Conservation (phyloP, 1,140 invertebrate species). For the Neuroterus valhalla region DNA sequence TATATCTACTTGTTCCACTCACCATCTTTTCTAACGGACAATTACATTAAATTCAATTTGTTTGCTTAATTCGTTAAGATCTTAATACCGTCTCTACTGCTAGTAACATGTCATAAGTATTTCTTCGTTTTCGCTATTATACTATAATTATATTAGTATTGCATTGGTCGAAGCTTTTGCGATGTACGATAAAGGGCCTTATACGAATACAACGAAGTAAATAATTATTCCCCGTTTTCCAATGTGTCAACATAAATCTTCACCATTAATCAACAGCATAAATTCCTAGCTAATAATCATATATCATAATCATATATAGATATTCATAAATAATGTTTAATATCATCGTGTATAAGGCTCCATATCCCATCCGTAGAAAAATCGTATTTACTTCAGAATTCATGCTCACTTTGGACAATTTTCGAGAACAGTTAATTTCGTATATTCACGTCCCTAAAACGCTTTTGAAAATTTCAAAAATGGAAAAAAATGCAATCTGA, state of each 20-base stretch:
- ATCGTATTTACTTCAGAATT: background rate
- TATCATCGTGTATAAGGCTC: background rate
- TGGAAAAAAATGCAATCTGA: too few relatives aligned
- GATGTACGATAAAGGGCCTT: constrained; percentile 45
- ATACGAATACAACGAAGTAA: constrained; percentile 43
- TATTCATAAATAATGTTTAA: background rate
- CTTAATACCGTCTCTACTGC: constrained; percentile 46
- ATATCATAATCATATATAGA: too few relatives aligned
- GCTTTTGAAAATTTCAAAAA: too few relatives aligned
- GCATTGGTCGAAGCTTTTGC: constrained; percentile 57
- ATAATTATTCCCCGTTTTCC: constrained; percentile 39
- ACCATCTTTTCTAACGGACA: constrained; percentile 65
- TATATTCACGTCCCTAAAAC: too few relatives aligned
- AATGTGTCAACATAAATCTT: constrained; percentile 28
- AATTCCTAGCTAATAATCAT: background rate
- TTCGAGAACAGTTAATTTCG: background rate
- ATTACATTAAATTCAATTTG: constrained; percentile 51
- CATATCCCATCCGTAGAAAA: background rate
- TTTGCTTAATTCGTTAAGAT: constrained; percentile 52
- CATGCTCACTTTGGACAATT: background rate
- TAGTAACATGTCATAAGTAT: constrained; percentile 50
- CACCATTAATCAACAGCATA: background rate
- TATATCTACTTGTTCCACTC: constrained; percentile 65
- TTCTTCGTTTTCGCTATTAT: constrained; percentile 48
- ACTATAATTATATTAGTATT: constrained; percentile 52